Base-by-base conservation (phyloP, 2,888 invertebrate genomes). In the Bugula neritina region DNA sequence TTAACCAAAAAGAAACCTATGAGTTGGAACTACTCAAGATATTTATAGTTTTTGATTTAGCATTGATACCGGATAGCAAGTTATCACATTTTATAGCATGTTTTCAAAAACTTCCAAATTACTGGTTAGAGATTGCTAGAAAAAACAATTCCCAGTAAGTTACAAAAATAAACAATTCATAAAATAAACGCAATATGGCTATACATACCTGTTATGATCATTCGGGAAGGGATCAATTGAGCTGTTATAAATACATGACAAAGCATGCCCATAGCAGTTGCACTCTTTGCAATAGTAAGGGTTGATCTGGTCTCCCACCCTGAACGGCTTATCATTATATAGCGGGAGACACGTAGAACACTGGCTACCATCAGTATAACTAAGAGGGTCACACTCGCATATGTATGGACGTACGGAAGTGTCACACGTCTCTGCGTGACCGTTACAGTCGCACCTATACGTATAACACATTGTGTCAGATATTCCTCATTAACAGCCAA, bases 271-370 rank as follows among this genome's bases (percentile, higher is more conserved):
- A 74, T 83, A 77, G 75, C 84, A 84, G 69, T 79, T 74, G 75
- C 84, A 84, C 1, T 76, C 77, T 52, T 77, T 77, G 74, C 84
- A 84, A 73, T 77, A 75, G 72, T 76, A 79, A 1, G 78, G 76
- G 2, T 78, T 75, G 1, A 77, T 57, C 74, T 78, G 80, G 74
- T 80, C 78, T 0, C 84, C 82, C 27, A 74, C 73, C 13, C 75
- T 74, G 74, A 80, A 83, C 23, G 80, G 79, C 73, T 83, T 83
- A 77, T 83, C 78, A 75, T 84, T 84, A 77, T 78, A 84, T 71
- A 84, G 74, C 0, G 82, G 80, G 71, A 77, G 74, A 74, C 84
- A 84, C 25, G 75, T 74, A 0, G 79, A 77, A 76, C 84, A 84
- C 83, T 84, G 78, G 70, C 77, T 75, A 13, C 83, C 84, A 72